Conservation (phyloP, 2,797 vertebrate species). For the Benthosema pterotum region DNA sequence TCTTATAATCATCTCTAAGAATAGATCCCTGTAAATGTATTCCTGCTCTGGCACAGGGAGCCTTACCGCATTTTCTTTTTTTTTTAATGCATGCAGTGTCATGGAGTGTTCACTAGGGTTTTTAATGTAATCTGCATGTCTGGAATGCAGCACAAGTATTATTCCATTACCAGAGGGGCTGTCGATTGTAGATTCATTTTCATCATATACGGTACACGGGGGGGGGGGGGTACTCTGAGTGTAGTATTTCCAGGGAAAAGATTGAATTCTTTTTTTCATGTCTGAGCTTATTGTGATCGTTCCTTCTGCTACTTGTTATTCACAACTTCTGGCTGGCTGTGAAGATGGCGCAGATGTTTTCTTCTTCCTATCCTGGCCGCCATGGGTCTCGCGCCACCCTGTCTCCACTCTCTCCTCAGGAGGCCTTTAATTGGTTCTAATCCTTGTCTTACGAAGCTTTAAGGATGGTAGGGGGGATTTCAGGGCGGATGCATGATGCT, state of each 20-base stretch:
- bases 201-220: too few species aligned
- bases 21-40: neutral
- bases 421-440: conserved; percentile 73
- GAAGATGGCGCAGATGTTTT: conserved; percentile 15
- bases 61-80: neutral
- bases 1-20: neutral
- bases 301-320: too few species aligned
- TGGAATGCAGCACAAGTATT: neutral
- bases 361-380: conserved; percentile 32
- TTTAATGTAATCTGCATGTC: neutral
- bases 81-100: conserved; percentile 19
- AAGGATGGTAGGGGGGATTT: conserved; percentile 52
- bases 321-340: conserved; percentile 11
- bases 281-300: too few species aligned
- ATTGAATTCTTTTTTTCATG: too few species aligned
- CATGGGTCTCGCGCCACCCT: conserved; percentile 41
- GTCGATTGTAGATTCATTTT: too few species aligned
- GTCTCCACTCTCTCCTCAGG: conserved; percentile 41
- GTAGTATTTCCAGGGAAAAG: too few species aligned
- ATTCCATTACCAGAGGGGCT: neutral
- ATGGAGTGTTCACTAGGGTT: conserved; percentile 13
- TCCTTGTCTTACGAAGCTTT: conserved; percentile 65
- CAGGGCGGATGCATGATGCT: conserved; percentile 52
- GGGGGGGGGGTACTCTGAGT: too few species aligned
- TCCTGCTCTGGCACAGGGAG: neutral